Evolutionary conservation across 2,797 vertebrate genomes (phyloP), one percentile per base, ranked within the genome.

Genomic region (Euthynnus affinis): DNA sequence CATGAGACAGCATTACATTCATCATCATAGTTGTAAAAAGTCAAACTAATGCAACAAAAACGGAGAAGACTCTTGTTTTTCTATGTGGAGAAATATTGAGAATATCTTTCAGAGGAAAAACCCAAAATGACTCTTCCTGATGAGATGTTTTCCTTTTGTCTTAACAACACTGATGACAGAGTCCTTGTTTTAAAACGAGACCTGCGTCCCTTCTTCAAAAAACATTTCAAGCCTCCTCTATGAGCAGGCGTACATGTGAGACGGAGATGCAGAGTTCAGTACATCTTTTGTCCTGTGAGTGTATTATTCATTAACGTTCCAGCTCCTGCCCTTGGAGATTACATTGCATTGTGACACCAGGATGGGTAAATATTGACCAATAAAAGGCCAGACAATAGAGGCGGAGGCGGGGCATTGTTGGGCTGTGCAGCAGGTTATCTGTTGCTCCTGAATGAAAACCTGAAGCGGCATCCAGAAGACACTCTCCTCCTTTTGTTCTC

Each of bases 291-390:
- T 71, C 14, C 34, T 37, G 34, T 27, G 5, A 2, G 3, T 3
- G 1, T 23, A 3, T 32, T n/a, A 71, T 52, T 75, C 25, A 66
- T 15, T 20, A 32, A 10, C 9, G 37, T 23, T 59, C 56, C 46
- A 10, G 53, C 22, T 59, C 46, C 46, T 68, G 27, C 25, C 51
- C 12, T 27, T 25, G 67, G 27, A 66, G 32, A 27, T 12, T 14
- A 49, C 48, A 12, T 5, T 5, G 17, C 32, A 62, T 37, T 57
- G 66, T 62, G 71, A 27, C 10, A 44, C n/a, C 10, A 32, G 48
- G 18, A 25, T 62, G 27, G 48, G 20, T 58, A 58, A 83, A 76
- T 68, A 68, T 37, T 75, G 67, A 71, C 67, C 44, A 71, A 49
- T 57, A 44, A 46, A 56, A 51, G 5, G 53, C 7, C 51, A 4